phyloP scores from a whole-genome alignment of 2,113 vertebrate genomes.

The Canis aureus region DNA sequence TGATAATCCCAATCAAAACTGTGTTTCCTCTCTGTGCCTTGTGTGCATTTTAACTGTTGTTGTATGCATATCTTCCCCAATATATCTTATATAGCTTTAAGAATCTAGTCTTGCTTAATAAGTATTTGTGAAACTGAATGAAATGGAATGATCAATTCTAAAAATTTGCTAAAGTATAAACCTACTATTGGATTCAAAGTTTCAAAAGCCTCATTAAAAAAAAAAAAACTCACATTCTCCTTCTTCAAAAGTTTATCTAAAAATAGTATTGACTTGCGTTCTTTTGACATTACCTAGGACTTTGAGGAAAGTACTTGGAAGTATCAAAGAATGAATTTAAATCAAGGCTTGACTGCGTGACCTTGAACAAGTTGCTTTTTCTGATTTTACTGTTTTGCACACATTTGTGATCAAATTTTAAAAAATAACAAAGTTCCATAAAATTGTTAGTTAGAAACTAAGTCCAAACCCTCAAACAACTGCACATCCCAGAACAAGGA shows the following conservation, averaged over 20 bases:
- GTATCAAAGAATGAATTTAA: not conserved
- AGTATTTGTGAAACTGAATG: not conserved
- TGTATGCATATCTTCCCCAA: not conserved
- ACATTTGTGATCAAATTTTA: not conserved
- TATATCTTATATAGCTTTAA: not conserved
- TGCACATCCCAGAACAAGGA: not conserved
- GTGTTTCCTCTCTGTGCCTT: not conserved
- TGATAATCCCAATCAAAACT: not conserved
- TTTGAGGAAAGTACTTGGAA: not conserved
- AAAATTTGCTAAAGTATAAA: not conserved
- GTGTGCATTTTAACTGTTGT: not conserved
- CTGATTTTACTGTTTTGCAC: not conserved
- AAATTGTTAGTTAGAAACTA: not conserved
- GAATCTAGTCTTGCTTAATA: not conserved
- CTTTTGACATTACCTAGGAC: not conserved
- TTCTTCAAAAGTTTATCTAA: conserved; percentile 40
- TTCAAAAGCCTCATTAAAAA: not conserved
- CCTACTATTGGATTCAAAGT: not conserved
- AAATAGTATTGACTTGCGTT: not conserved
- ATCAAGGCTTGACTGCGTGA: not conserved
- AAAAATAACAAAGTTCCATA: not conserved
- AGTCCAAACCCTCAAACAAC: not conserved
- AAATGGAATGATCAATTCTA: not conserved
- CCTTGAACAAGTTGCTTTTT: not conserved
- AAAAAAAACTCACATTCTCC: not conserved